Base-by-base conservation (phyloP, 2,797 vertebrate genomes). In the Microctenopoma lineatum region DNA sequence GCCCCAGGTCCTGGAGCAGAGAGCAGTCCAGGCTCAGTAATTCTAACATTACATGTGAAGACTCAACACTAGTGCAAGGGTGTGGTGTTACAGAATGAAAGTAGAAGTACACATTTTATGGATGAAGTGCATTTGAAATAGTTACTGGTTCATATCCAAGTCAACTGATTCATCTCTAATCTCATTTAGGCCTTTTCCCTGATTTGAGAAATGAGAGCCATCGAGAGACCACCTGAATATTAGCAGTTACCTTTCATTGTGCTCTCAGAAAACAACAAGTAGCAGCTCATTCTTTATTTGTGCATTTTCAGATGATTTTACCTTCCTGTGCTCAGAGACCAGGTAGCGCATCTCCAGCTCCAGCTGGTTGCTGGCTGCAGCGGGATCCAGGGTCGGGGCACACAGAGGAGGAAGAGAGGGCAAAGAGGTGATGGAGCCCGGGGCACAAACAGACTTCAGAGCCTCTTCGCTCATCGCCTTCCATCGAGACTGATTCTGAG, bases 391-490 rank as follows among this genome's bases (percentile, higher is more conserved):
- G 27, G 92, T 75, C 0, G 97, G 91, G 11, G 95, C 92, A 44
- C 95, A 96, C 12, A 99, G 94, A 3, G 96, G 95, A 57, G 97
- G 96, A 66, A 93, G 91, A 15, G 93, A 94, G 8, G 95, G 95
- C 74, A 97, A 92, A 2, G 96, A 95, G 32, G 94, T 85, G 3
- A 88, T 92, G 51, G 95, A 91, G 64, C 96, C 96, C 0, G 94
- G 95, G 48, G 92, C 90, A 64, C 96, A 98, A 0, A 99, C 96
- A 0, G 98, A 98, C 85, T 93, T 95, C 80, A 99, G 91, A 39
- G 97, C 98, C 83, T 98, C 97, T 75, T 91, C 93, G 21, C 96
- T 99, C 98, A 99, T 99, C 9, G 96, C 93, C 83, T 99, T 99
- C 98, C 98, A 99, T 65, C 92, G 95, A 32, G 97, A 97, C 77